Evolutionary conservation across 2,888 invertebrate genomes (phyloP), one percentile per base, ranked within the genome.

Genomic region (Ischnus inquisitorius): DNA sequence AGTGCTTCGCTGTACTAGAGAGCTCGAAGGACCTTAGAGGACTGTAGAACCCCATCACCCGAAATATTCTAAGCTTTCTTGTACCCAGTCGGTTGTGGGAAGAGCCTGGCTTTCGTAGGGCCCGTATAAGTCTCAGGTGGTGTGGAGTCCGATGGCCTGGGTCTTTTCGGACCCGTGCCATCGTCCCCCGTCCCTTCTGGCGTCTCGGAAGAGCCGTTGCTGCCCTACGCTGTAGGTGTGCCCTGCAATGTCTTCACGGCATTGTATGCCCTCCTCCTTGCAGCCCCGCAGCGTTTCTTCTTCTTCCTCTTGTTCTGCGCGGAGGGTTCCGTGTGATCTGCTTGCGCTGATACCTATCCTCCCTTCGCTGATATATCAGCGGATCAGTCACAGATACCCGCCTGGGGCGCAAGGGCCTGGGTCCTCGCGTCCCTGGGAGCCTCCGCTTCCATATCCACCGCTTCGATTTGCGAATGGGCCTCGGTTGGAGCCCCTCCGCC

Each of bases 321-420:
- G n/a, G n/a, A n/a, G n/a, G n/a, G n/a, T n/a, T n/a, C n/a, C 14
- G 67, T 48, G 54, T 46, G 14, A 74, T 41, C 65, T 39, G 71
- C 51, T 48, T 74, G 41, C 67, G 64, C 74, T 19, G 39, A 51
- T 28, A 12, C 51, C 16, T 43, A 25, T 43, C 16, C 19, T 43
- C 10, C 79, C 62, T 46, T 14, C 46, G 6, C 46, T 0, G 1
- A 8, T 25, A 12, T 25, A 8, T 12, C 67, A 12, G 67, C 2
- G 43, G 67, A 3, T 8, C 19, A 2, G 22, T 8, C 25, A 19
- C 19, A 10, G 41, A 1, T 16, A 8, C 14, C 39, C 39, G 14
- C 64, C 64, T 41, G 64, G 64, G 19, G n/a, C 41, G n/a, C 34
- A 19, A 14, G 6, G 64, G 43, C 64, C 64, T 41, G 41, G 4